Evolutionary conservation across 2,888 invertebrate species (phyloP), one percentile per base, ranked within the genome.

Genomic region (Andricus curvator): DNA sequence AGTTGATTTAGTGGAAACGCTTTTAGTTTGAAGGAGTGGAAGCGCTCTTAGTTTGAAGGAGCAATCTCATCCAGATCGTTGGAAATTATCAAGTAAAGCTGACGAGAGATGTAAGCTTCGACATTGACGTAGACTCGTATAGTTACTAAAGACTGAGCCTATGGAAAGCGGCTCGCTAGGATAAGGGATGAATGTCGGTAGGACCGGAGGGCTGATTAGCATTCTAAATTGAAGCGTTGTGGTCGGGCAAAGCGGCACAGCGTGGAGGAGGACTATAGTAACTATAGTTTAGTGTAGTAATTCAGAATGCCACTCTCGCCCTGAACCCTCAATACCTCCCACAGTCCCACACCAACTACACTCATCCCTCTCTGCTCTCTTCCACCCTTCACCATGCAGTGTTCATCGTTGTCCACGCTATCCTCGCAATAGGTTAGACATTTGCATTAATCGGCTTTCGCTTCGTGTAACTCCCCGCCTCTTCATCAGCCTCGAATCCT

Each of bases 191-290:
- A 70, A 70, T 70, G 70, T 48, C 48, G 48, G 70, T 70, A 51
- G 70, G 70, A 70, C 70, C 70, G 37, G 64, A 82, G 84, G 82
- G 86, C 91, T 91, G 91, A 92, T 92, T 92, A 92, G 92, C 92
- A 92, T 92, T 92, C 90, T 91, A 91, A 91, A 92, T 92, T 91
- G 92, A 91, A 91, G 91, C 92, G 90, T 89, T 91, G 91, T 88
- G 91, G 92, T 90, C 87, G 86, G 88, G 88, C 86, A 86, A 82
- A 84, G 84, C 84, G 85, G 86, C 84, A 87, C 85, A 86, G 81
- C 82, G 62, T 64, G 62, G 62, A 64, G 17, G 15, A 81, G 82
- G 82, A 80, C 82, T 79, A 87, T 86, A 81, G 84, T 87, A 87
- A 86, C 87, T 87, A 86, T 88, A 85, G 88, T 88, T 89, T 87